These are phyloP conservation scores for Thaleichthys pacificus DNA, from an alignment of 2,797 vertebrate genomes.

Conservation along the genomic window DNA sequence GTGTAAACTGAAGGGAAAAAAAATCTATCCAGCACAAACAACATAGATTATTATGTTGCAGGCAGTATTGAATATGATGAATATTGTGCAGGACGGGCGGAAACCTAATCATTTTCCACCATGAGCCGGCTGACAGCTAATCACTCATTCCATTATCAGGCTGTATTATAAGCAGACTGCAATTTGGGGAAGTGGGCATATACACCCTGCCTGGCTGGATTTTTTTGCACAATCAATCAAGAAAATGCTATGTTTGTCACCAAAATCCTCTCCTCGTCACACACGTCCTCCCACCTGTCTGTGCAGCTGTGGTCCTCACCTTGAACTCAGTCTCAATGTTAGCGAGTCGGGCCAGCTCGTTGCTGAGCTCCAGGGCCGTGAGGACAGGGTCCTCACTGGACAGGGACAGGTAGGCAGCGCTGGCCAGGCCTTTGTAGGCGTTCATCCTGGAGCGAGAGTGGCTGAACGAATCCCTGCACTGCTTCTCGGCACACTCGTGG, in stretches of 20 bases:
- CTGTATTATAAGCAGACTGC: constrained; percentile 1
- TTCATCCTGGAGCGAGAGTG: constrained; percentile 86
- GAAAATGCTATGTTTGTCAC: background rate
- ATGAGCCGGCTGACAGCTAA: background rate
- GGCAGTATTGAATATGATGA: background rate
- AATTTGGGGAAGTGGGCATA: background rate
- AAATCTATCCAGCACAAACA: too few species aligned
- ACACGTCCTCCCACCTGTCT: constrained; percentile 72
- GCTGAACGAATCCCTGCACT: constrained; percentile 82
- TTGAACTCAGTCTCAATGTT: constrained; percentile 89
- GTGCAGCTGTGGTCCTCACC: constrained; percentile 79
- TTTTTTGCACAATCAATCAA: background rate
- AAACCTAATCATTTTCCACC: background rate
- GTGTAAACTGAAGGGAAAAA: too few species aligned
- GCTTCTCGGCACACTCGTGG: constrained; percentile 76
- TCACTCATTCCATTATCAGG: background rate
- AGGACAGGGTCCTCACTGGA: constrained; percentile 85
- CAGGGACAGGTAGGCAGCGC: constrained; percentile 81
- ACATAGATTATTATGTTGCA: too few species aligned
- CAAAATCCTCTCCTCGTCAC: background rate
- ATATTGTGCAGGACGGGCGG: background rate
- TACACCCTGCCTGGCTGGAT: background rate
- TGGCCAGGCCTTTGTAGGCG: constrained; percentile 83
- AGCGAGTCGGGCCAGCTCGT: constrained; percentile 82
- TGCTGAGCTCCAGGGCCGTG: constrained; percentile 83